These are phyloP conservation scores for Monomorium pharaonis DNA, from an alignment of 1,140 invertebrate genomes.

Conservation along the genomic window DNA sequence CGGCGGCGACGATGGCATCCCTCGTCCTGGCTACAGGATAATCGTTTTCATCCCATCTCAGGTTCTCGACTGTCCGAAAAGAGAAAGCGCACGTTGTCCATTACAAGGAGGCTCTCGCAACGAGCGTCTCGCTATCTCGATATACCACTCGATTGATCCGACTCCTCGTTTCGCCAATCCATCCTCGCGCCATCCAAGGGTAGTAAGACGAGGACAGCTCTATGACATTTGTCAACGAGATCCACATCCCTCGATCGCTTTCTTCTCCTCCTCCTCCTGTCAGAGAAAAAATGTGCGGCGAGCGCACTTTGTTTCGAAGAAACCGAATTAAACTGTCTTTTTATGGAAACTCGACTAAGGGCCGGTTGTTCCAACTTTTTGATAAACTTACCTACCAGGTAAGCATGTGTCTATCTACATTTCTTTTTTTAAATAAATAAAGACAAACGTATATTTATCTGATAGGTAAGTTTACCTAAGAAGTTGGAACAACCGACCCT, in stretches of 20 bases:
- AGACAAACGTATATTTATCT: no score
- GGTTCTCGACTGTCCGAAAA: constrained; percentile 72
- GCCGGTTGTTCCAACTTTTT: no score
- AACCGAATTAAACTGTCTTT: not conserved
- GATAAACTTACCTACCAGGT: no score
- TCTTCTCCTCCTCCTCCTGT: not conserved
- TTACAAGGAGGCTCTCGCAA: not conserved
- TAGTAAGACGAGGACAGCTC: constrained; percentile 20
- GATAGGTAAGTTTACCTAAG: no score
- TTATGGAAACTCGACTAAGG: not conserved
- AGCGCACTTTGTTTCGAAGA: constrained; percentile 46
- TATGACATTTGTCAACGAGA: constrained; percentile 38
- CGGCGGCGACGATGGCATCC: constrained; percentile 66
- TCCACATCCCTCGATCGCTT: not conserved
- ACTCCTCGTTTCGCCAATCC: constrained; percentile 75
- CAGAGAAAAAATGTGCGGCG: constrained; percentile 20
- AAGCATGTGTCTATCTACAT: no score
- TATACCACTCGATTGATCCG: constrained; percentile 73
- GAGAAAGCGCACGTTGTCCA: constrained; percentile 10
- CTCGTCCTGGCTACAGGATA: constrained; percentile 64
- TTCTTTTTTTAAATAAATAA: no score
- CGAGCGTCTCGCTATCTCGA: constrained; percentile 43
- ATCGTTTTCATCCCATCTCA: constrained; percentile 69
- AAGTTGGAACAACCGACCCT: no score
- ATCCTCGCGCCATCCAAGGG: constrained; percentile 55